A percentile compares a stretch with the other conserved stretches of the same genome.
Evolutionary conservation across 2,888 invertebrate species (phyloP).

Genomic region (Gortyna flavago): DNA sequence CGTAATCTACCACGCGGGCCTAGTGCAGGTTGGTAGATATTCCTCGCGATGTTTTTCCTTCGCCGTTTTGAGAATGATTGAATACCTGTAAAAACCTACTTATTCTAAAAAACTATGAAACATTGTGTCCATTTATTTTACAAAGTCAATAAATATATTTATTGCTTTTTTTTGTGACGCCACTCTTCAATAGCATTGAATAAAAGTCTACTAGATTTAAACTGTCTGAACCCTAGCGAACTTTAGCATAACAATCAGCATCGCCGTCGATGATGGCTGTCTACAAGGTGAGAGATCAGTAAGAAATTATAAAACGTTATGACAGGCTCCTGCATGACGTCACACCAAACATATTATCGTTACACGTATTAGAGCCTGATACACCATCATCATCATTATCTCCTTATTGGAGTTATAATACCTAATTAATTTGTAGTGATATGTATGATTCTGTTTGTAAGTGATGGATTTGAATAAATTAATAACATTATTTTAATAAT

Average conservation of each 20-base stretch:
- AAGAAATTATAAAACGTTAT: slow-evolving; percentile 10
- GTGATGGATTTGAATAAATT: slow-evolving; percentile 66
- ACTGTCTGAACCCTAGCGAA: background rate
- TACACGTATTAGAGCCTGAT: slow-evolving; percentile 22
- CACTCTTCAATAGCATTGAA: too few species aligned
- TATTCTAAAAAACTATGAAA: background rate
- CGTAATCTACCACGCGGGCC: background rate
- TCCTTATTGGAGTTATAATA: slow-evolving; percentile 48
- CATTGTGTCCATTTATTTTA: background rate
- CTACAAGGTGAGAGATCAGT: slow-evolving; percentile 7
- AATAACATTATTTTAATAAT: slow-evolving; percentile 54
- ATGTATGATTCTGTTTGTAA: slow-evolving; percentile 60
- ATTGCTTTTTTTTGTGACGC: background rate
- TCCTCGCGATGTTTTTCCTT: background rate
- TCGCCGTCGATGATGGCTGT: background rate
- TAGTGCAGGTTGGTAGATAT: background rate
- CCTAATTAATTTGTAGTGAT: slow-evolving; percentile 59
- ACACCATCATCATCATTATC: slow-evolving; percentile 47
- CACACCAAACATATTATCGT: slow-evolving; percentile 23
- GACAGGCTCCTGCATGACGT: slow-evolving; percentile 10
- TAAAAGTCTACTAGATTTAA: background rate
- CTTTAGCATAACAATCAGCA: background rate
- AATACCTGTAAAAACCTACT: background rate
- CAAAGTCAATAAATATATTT: background rate
- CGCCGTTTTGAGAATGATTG: background rate